Percentiles rank a stretch among this genome's conserved stretches.
Conservation (phyloP, 2,113 vertebrate genomes). For the Anser cygnoides region DNA sequence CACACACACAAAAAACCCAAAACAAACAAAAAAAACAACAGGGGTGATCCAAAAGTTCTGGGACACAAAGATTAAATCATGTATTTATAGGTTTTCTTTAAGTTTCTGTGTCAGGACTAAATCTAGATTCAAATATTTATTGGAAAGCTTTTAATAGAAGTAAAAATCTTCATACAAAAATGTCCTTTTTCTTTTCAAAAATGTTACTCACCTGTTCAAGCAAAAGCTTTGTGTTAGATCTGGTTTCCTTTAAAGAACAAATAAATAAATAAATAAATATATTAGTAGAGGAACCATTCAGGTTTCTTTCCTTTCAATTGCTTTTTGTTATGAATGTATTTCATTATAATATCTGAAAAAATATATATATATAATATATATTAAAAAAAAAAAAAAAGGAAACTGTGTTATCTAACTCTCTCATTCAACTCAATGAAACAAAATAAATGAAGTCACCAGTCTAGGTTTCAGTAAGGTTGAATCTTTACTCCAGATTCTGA, state of each 20-base stretch:
- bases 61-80: background rate
- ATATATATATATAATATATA: too few species aligned
- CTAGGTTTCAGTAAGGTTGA: background rate
- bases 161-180: background rate
- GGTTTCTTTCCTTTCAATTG: background rate
- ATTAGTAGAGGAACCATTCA: background rate
- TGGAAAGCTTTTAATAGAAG: background rate
- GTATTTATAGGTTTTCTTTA: background rate
- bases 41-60: background rate
- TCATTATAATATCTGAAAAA: background rate
- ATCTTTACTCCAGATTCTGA: background rate
- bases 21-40: too few species aligned
- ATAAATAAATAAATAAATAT: background rate
- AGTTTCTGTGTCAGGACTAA: background rate
- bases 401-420: background rate
- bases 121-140: background rate
- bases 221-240: background rate
- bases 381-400: background rate
- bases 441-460: background rate
- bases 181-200: accelerated
- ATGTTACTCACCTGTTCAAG: background rate
- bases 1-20: too few species aligned
- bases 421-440: background rate
- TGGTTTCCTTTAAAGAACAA: background rate
- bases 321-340: background rate